These are phyloP conservation scores for Clarias magur DNA, from an alignment of 2,113 vertebrate genomes.

Conservation along the genomic window DNA sequence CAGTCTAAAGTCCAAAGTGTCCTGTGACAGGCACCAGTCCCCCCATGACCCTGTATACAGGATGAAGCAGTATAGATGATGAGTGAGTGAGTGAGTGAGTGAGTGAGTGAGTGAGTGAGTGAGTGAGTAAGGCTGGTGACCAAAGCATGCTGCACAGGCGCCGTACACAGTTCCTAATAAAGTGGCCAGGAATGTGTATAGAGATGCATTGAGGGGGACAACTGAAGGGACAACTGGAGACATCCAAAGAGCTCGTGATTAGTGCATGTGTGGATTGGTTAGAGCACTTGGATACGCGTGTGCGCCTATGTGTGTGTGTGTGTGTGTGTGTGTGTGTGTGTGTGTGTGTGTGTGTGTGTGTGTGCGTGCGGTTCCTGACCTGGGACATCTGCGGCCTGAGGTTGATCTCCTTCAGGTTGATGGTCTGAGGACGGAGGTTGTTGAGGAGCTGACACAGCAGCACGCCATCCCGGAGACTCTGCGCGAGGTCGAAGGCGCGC, in stretches of 20 bases:
- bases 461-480: conserved; percentile 93
- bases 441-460: conserved; percentile 95
- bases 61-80: too few species aligned
- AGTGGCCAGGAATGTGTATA: neutral
- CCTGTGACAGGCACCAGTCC: too few species aligned
- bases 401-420: conserved; percentile 97
- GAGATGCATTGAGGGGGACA: neutral
- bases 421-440: conserved; percentile 85
- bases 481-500: conserved; percentile 94
- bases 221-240: neutral
- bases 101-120: too few species aligned
- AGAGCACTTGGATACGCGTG: neutral
- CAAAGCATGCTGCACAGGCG: too few species aligned
- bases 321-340: neutral
- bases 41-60: too few species aligned
- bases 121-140: too few species aligned
- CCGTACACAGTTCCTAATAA: neutral
- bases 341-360: neutral
- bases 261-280: neutral
- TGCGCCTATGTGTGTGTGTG: neutral
- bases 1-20: too few species aligned
- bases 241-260: neutral
- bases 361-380: conserved; percentile 68
- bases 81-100: too few species aligned
- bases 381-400: conserved; percentile 96